Percentiles rank a stretch among this genome's conserved stretches.
Conservation (phyloP, 1,140 invertebrate genomes). For the Zaprionus lachaisei region DNA sequence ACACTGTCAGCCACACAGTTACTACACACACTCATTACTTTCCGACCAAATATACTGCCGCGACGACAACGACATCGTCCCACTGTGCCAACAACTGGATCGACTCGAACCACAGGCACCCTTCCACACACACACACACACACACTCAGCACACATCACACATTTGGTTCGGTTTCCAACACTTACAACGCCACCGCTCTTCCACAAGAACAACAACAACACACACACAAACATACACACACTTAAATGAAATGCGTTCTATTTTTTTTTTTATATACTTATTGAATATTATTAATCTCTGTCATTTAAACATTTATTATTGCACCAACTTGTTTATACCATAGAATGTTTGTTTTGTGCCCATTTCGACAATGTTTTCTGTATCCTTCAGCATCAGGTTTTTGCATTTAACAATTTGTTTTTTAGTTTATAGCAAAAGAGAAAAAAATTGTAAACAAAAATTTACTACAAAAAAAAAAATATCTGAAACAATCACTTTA, state of each 20-base stretch:
- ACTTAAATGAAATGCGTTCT: conserved; percentile 22
- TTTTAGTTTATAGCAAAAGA: conserved; percentile 59
- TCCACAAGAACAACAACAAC: conserved; percentile 46
- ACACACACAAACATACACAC: conserved; percentile 11
- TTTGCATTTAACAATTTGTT: conserved; percentile 26
- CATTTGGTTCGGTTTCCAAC: conserved; percentile 21
- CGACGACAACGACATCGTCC: conserved; percentile 18
- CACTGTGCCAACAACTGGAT: conserved; percentile 17
- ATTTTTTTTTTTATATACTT: conserved; percentile 30
- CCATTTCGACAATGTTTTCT: conserved; percentile 16
- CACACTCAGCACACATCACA: conserved; percentile 5
- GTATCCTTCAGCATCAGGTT: background rate
- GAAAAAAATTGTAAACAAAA: conserved; percentile 19
- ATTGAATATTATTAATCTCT: conserved; percentile 23
- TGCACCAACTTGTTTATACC: conserved; percentile 18
- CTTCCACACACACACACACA: background rate
- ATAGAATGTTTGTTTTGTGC: conserved; percentile 27
- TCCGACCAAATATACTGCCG: conserved; percentile 56
- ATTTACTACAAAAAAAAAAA: conserved; percentile 28
- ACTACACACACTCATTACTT: conserved; percentile 8
- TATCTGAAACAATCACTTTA: conserved; percentile 2
- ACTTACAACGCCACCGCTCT: conserved; percentile 54
- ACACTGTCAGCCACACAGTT: conserved; percentile 10
- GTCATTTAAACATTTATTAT: conserved; percentile 12
- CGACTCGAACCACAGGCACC: conserved; percentile 15